Evolutionary conservation across 2,113 vertebrate genomes (phyloP), one percentile per base, ranked within the genome.

Genomic region (Laticauda laticaudata): DNA sequence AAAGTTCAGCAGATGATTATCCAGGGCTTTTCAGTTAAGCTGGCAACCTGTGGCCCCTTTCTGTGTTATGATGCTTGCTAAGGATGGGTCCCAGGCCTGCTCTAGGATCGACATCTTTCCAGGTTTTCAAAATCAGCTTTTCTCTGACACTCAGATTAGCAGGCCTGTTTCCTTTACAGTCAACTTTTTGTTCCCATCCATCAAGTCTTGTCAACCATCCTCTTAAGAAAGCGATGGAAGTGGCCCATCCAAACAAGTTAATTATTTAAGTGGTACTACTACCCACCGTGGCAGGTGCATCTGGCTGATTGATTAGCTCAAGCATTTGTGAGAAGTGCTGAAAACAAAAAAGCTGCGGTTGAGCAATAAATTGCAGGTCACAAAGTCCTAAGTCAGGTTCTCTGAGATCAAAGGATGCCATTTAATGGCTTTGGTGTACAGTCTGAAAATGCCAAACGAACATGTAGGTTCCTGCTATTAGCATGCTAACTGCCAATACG

Each of bases 251-350:
- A 93, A 92, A 90, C 0, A 24, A 81, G 53, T 85, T 91, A 85
- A 43, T 39, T 29, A 91, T 95, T 94, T 93, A 94, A 88, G 93
- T 93, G n/a, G 88, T 55, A 92, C 93, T 81, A 92, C 94, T 95
- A 95, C 85, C 88, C 90, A 59, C 39, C 88, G 75, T 93, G 81
- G 85, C 11, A 43, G 54, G 93, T 39, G 57, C 75, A 24, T 29
- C 94, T 89, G 88, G 87, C 59, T 91, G 56, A 96, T 92, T 53
- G 5, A 93, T 93, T 86, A 54, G 81, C 90, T 96, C 54, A 86
- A 64, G 88, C 48, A 57, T 57, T 89, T 2, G 1, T 89, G 93
- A 93, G 92, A 91, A 87, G 86, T 75, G 54, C 43, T 34, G 61
- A 93, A 87, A 48, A 61, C 61, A 43, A 51, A 92, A 48, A 95